Evolutionary conservation across 2,797 vertebrate genomes (phyloP).

Genomic region (Sebastolobus altivelis): DNA sequence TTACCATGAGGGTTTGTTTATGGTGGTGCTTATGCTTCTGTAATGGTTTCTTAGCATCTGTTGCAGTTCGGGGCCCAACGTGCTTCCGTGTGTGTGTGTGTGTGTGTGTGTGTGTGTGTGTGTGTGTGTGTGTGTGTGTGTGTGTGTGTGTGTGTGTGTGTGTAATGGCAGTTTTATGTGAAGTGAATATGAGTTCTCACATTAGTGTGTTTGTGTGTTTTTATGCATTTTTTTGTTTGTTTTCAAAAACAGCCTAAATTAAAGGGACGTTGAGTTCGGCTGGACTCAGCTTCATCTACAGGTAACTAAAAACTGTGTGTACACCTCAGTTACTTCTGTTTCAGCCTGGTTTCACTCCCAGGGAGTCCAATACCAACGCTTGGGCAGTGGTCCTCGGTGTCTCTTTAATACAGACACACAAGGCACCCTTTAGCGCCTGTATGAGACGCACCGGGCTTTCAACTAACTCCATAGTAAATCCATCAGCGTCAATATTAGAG

Average conservation of each 20-base stretch:
- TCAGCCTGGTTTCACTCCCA: background rate
- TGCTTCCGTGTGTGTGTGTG: conserved; percentile 4
- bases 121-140: background rate
- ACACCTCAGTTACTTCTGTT: background rate
- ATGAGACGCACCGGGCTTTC: background rate
- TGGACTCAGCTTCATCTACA: background rate
- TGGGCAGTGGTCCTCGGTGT: background rate
- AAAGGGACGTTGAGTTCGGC: background rate
- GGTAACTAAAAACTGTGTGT: background rate
- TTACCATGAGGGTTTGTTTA: conserved; percentile 69
- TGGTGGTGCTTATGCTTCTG: conserved; percentile 46
- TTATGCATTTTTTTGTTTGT: background rate
- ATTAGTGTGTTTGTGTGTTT: background rate
- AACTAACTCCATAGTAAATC: background rate
- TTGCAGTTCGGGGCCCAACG: conserved; percentile 38
- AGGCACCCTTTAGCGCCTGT: background rate
- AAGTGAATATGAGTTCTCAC: conserved; percentile 9
- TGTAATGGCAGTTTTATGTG: conserved; percentile 4
- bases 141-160: background rate
- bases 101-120: conserved; percentile 7
- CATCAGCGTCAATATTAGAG: rapidly evolving
- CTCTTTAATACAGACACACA: background rate
- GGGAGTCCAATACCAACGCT: background rate
- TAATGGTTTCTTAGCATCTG: conserved; percentile 72
- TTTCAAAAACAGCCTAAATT: background rate